Conservation (phyloP, 2,797 vertebrate genomes). For the Vipera ursinii region DNA sequence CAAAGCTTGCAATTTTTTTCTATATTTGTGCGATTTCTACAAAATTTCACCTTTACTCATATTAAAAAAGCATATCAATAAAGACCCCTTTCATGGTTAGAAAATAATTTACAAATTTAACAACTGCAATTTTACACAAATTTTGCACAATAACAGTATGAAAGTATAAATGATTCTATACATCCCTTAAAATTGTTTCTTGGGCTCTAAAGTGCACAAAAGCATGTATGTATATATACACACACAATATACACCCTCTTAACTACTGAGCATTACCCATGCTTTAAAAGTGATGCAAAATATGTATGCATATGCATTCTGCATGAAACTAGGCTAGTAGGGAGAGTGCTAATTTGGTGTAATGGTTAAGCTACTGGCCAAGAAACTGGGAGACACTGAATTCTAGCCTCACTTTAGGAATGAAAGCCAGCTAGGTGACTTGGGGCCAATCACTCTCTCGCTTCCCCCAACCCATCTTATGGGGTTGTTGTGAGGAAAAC, state of each 20-base stretch:
- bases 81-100: not conserved
- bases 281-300: not conserved
- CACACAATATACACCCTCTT: not conserved
- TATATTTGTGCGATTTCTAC: not conserved
- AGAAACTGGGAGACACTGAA: too few relatives aligned
- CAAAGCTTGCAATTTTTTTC: not conserved
- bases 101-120: not conserved
- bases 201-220: not conserved
- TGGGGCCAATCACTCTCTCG: not conserved
- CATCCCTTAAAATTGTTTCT: not conserved
- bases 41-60: not conserved
- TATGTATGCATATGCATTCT: not conserved
- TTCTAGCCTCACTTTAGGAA: not conserved
- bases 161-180: not conserved
- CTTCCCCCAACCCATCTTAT: too few relatives aligned
- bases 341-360: not conserved
- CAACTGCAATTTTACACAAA: conserved; percentile 5
- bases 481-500: not conserved
- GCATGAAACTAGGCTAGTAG: not conserved
- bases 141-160: conserved; percentile 20
- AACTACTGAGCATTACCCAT: not conserved
- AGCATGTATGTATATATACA: not conserved
- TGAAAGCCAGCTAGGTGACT: not conserved
- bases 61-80: not conserved
- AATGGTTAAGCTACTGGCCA: too few relatives aligned